These are phyloP conservation scores for Aleiodes sp. DNA, from an alignment of 1,140 invertebrate genomes.

Conservation along the genomic window DNA sequence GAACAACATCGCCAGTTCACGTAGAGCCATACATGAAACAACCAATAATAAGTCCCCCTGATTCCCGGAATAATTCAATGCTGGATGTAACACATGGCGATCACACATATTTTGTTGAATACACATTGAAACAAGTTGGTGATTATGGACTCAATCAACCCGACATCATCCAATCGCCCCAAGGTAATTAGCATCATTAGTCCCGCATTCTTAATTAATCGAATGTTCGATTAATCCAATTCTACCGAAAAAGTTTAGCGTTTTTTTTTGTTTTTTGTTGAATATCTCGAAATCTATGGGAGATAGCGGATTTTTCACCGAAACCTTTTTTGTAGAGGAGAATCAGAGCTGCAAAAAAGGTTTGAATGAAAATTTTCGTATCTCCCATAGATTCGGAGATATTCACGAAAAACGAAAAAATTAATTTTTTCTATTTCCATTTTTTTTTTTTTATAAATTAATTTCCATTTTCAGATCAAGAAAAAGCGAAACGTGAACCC, in stretches of 20 bases:
- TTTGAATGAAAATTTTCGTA: too few species aligned
- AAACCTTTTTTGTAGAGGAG: too few species aligned
- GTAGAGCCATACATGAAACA: conserved; percentile 68
- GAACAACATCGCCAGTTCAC: conserved; percentile 63
- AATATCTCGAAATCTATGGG: too few species aligned
- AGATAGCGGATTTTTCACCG: too few species aligned
- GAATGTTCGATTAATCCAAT: not conserved
- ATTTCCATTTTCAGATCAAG: conserved; percentile 53
- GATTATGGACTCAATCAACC: conserved; percentile 66
- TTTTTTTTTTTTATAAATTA: too few species aligned
- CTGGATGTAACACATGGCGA: conserved; percentile 66
- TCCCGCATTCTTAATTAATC: conserved; percentile 1
- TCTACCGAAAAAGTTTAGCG: not conserved
- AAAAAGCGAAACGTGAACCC: conserved; percentile 61
- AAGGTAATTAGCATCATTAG: too few species aligned
- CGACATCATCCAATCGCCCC: conserved; percentile 67
- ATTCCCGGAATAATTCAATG: conserved; percentile 66
- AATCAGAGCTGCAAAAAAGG: too few species aligned
- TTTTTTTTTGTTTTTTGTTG: not conserved
- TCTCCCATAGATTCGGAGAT: too few species aligned
- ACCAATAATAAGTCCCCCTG: conserved; percentile 67
- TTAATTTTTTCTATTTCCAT: not conserved
- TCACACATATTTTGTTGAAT: conserved; percentile 68
- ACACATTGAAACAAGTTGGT: conserved; percentile 65
- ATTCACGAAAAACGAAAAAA: not conserved